Base-by-base conservation (phyloP, 2,113 vertebrate genomes). In the Petrocephalus microphthalmus region DNA sequence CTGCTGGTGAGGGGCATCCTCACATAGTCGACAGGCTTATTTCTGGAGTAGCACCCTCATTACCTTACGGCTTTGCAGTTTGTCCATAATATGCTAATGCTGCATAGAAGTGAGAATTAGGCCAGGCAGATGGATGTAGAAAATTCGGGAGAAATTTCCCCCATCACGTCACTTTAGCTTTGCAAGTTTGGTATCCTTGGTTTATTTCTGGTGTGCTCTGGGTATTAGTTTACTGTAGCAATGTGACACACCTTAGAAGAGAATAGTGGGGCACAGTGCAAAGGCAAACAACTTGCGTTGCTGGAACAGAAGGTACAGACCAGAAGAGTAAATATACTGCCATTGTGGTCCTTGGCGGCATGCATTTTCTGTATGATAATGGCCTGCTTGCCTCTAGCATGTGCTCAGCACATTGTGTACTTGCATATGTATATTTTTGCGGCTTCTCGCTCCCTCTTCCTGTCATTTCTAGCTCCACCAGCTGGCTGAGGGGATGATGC, bases 1-100 rank as follows among this genome's bases (percentile, higher is more conserved):
- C 84, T 49, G 91, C 89, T 93, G 94, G 94, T 95, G 94, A 94
- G 94, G 94, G 91, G 92, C 91, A 90, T 89, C 89, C 87, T 93
- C 92, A 90, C 87, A 88, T 91, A 91, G 91, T 91, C 90, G 91
- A 94, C 52, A 20, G 25, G 17, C 84, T 85, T 54, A 29, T 47
- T 53, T 19, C 84, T 33, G 84, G 49, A 7, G 6, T 20, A 29
- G n/a, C 25, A 5, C 88, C 67, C 22, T 90, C 29, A 86, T 90
- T 90, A 67, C 87, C 1, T 74, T 20, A 6, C 82, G 53, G 91
- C 20, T n/a, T 37, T 52, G 42, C 42, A 19, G 17, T 64, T 60
- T n/a, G 15, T 29, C 7, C 7, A 10, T 52, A 22, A 25, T n/a
- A 8, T 60, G 19, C 29, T 47, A 86, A 45, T 64, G 56, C 25